phyloP scores from a whole-genome alignment of 2,797 vertebrate genomes.

The Takifugu ocellatus region DNA sequence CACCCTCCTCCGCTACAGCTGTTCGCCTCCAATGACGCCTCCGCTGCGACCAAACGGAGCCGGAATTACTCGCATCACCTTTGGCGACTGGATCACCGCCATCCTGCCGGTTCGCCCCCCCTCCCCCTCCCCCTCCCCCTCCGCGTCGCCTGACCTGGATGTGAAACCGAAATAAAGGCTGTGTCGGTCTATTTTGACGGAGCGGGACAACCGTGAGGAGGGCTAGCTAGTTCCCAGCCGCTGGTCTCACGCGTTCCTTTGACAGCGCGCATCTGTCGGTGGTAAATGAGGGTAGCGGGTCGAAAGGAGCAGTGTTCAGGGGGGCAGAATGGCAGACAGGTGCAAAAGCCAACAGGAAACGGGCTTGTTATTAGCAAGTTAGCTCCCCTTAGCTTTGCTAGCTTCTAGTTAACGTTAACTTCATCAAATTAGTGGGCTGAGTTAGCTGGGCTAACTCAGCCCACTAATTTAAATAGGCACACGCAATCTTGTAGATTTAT shows the following conservation, averaged over 20 bases:
- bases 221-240: slow-evolving; percentile 8
- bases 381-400: slow-evolving; percentile 58
- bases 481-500: background rate
- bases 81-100: background rate
- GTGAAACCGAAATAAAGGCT: slow-evolving; percentile 61
- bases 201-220: slow-evolving; percentile 15
- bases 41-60: background rate
- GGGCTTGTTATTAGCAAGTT: slow-evolving; percentile 65
- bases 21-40: background rate
- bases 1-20: slow-evolving; percentile 24
- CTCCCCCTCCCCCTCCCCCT: slow-evolving; percentile 15
- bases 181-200: slow-evolving; percentile 50
- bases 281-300: slow-evolving; percentile 12
- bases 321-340: slow-evolving; percentile 39
- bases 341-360: slow-evolving; percentile 28
- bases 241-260: slow-evolving; percentile 4
- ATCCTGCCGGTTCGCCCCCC: background rate
- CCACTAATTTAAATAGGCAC: slow-evolving; percentile 58
- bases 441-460: slow-evolving; percentile 64
- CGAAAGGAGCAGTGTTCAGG: no score
- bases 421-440: slow-evolving; percentile 62
- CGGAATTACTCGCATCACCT: slow-evolving; percentile 15
- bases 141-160: slow-evolving; percentile 65
- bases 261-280: background rate
- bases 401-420: slow-evolving; percentile 41